Evolutionary conservation across 2,888 invertebrate genomes (phyloP).

Genomic region (Abrostola triplasia): DNA sequence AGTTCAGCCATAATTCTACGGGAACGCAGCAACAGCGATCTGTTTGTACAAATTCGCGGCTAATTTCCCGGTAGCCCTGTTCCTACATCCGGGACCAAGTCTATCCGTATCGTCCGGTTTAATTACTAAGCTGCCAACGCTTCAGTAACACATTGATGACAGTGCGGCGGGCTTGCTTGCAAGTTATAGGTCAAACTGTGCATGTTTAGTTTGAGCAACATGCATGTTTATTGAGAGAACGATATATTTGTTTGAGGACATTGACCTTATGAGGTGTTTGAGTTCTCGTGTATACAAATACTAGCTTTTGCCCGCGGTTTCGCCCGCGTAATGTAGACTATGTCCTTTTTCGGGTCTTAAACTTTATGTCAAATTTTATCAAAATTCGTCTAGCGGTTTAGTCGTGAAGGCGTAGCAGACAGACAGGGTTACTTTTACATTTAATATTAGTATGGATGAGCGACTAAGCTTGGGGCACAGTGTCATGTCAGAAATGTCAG

Average conservation of each 20-base stretch:
- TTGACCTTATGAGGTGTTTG: not conserved
- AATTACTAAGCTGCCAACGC: conserved; percentile 62
- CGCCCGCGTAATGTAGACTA: no score
- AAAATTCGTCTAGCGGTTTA: no score
- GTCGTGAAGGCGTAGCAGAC: no score
- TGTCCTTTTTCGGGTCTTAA: no score
- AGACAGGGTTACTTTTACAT: no score
- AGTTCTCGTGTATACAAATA: no score
- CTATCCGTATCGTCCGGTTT: conserved; percentile 66
- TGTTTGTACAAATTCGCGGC: conserved; percentile 42
- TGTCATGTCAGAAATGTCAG: no score
- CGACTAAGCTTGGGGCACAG: no score
- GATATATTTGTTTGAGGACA: conserved; percentile 3
- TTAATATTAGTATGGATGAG: no score
- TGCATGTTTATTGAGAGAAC: conserved; percentile 1
- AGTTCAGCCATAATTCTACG: conserved; percentile 8
- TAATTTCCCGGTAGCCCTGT: conserved; percentile 42
- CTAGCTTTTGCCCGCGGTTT: no score
- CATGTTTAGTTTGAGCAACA: conserved; percentile 9
- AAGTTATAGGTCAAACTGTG: conserved; percentile 40
- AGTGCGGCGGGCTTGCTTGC: conserved; percentile 33
- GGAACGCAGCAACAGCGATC: conserved; percentile 20
- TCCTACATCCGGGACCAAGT: conserved; percentile 52
- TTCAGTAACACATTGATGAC: conserved; percentile 49
- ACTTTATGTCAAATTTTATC: no score